Conservation (phyloP, 2,113 vertebrate genomes). For the Spea bombifrons region DNA sequence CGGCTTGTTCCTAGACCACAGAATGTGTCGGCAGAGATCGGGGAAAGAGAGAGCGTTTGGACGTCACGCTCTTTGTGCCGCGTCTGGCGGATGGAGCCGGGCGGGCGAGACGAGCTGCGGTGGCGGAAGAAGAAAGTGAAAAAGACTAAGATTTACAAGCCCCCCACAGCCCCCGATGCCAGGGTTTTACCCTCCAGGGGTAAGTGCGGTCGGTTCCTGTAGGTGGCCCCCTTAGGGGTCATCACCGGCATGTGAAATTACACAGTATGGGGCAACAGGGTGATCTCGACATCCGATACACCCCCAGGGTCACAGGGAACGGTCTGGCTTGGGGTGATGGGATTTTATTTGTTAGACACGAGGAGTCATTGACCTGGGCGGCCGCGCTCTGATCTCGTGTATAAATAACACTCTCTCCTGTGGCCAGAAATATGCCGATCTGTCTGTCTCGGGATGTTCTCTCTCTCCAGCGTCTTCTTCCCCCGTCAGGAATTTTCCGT, state of each 20-base stretch:
- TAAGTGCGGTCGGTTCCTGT: too few relatives aligned
- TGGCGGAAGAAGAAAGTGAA: constrained; percentile 25
- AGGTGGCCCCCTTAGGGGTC: too few relatives aligned
- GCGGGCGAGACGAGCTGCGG: constrained; percentile 6
- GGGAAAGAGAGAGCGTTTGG: not conserved
- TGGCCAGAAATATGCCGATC: not conserved
- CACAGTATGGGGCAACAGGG: too few relatives aligned
- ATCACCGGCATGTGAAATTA: too few relatives aligned
- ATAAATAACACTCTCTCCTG: too few relatives aligned
- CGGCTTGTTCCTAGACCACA: not conserved
- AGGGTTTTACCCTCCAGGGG: not conserved
- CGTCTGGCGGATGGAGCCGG: not conserved
- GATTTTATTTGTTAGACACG: too few relatives aligned
- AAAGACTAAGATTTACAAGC: not conserved
- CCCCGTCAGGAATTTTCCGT: not conserved
- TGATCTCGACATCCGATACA: too few relatives aligned
- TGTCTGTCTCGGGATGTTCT: not conserved
- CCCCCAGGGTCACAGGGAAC: too few relatives aligned
- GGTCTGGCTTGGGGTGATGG: too few relatives aligned
- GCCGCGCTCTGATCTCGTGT: too few relatives aligned
- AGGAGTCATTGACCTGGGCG: too few relatives aligned
- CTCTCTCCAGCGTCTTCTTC: not conserved
- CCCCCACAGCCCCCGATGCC: constrained; percentile 9
- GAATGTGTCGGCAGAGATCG: not conserved
- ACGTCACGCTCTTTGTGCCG: not conserved